These are phyloP conservation scores for Tricholauxania praeusta DNA, from an alignment of 2,888 invertebrate species.

Conservation along the genomic window DNA sequence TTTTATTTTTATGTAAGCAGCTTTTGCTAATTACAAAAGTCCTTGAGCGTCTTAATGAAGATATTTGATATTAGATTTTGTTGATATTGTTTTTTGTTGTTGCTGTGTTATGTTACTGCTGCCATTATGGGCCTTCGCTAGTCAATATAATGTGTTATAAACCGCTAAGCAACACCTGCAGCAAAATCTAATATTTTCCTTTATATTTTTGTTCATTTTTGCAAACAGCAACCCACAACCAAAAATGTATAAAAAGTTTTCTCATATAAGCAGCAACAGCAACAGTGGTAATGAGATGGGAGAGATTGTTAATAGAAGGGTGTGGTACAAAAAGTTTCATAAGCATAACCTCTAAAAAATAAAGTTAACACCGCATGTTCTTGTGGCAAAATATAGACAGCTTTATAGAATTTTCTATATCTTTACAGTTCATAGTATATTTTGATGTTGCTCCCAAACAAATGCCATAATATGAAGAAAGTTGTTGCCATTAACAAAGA, in stretches of 20 bases:
- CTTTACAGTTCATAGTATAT: neutral
- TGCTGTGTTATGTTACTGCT: slow-evolving; percentile 36
- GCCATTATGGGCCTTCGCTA: neutral
- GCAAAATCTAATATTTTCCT: neutral
- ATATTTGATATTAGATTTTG: slow-evolving; percentile 26
- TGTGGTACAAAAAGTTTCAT: slow-evolving; percentile 3
- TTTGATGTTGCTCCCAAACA: slow-evolving; percentile 10
- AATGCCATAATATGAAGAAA: neutral
- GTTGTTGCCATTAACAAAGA: slow-evolving; percentile 25
- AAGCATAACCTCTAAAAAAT: slow-evolving; percentile 23
- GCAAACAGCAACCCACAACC: neutral
- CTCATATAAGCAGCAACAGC: slow-evolving; percentile 7
- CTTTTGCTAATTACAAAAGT: slow-evolving; percentile 30
- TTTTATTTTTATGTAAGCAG: slow-evolving; percentile 15
- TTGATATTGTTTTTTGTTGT: slow-evolving; percentile 45
- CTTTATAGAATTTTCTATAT: neutral
- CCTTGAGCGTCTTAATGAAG: slow-evolving; percentile 27
- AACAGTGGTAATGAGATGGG: too few relatives aligned
- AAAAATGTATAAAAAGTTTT: slow-evolving; percentile 13
- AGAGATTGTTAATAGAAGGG: too few relatives aligned
- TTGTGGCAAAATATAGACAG: neutral
- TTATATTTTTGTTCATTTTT: too few relatives aligned
- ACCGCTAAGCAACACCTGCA: slow-evolving; percentile 28
- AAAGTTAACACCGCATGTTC: neutral
- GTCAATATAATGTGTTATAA: slow-evolving; percentile 26